These are phyloP conservation scores for Pachyrhynchus sulphureomaculatus DNA, from an alignment of 1,140 invertebrate genomes.

Conservation along the genomic window DNA sequence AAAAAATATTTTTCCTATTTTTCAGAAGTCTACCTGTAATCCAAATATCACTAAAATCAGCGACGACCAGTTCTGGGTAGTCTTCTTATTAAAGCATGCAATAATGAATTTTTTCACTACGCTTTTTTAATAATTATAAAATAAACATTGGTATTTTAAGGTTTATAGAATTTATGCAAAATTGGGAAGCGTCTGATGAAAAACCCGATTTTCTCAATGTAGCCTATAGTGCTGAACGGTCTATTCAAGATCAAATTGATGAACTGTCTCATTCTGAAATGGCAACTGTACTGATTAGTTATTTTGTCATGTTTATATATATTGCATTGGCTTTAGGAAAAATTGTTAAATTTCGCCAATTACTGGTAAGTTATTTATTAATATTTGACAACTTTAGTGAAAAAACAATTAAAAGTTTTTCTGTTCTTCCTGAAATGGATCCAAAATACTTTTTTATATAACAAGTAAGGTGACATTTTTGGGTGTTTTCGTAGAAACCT, in stretches of 20 bases:
- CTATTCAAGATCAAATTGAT: slow-evolving; percentile 86
- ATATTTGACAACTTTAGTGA: too few species aligned
- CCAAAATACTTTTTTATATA: too few species aligned
- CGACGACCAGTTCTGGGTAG: too few species aligned
- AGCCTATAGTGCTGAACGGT: slow-evolving; percentile 79
- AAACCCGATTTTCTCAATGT: slow-evolving; percentile 69
- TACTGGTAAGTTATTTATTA: slow-evolving; percentile 57
- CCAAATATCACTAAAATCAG: too few species aligned
- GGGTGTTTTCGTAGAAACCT: too few species aligned
- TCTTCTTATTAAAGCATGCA: too few species aligned
- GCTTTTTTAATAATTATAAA: too few species aligned
- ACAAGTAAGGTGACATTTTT: too few species aligned
- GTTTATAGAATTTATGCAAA: slow-evolving; percentile 77
- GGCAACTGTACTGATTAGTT: slow-evolving; percentile 81
- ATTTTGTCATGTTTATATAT: slow-evolving; percentile 91
- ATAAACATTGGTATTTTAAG: slow-evolving; percentile 50
- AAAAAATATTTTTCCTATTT: too few species aligned
- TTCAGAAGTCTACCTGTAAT: too few species aligned
- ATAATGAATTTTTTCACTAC: too few species aligned
- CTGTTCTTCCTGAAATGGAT: background rate
- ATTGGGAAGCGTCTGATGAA: slow-evolving; percentile 58
- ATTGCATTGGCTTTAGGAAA: slow-evolving; percentile 82
- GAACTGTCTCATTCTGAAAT: slow-evolving; percentile 80
- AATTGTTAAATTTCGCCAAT: slow-evolving; percentile 60
- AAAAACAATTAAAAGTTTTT: too few species aligned